Evolutionary conservation across 2,888 invertebrate genomes (phyloP), one percentile per base, ranked within the genome.

Genomic region (Byasa hedistus): DNA sequence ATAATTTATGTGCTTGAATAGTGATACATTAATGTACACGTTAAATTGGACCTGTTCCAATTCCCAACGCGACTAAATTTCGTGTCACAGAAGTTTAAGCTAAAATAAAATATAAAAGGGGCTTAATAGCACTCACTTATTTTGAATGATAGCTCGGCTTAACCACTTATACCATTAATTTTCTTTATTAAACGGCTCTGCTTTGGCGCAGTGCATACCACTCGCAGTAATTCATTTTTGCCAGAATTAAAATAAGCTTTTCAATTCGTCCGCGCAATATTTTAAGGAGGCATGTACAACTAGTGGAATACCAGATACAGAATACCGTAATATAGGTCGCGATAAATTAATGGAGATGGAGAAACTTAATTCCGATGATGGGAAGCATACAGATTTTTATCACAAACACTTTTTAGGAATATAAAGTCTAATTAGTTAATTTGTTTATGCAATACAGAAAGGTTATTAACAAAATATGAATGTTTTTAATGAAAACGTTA

Each of bases 21-120:
- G 61, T 55, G 32, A 52, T 63, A 48, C 22, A 36, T 57, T 63
- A 57, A 51, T 32, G 48, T 61, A 57, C 56, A 57, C 81, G 85
- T 85, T 83, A 86, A 89, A 90, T 91, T 90, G 87, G 89, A 89
- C 80, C 81, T 76, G 80, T 80, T 87, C 89, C 90, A 90, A 85
- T 82, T 86, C 83, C 83, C 69, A 77, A 82, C 83, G 85, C 85
- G 88, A 86, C 89, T 89, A 86, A 88, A 88, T 89, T 89, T 86
- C 88, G 82, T 84, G 85, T 81, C 76, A 82, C 83, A 86, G 84
- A 90, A 88, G 85, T 87, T 90, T 86, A 86, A 87, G 85, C 87
- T 81, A 80, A 85, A 87, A 89, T 89, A 89, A 89, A 87, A 85
- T 86, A 89, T 89, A 84, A 85, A 87, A 86, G 79, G 85, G 86